Evolutionary conservation across 1,140 invertebrate species (phyloP).

Genomic region (Lerema accius): DNA sequence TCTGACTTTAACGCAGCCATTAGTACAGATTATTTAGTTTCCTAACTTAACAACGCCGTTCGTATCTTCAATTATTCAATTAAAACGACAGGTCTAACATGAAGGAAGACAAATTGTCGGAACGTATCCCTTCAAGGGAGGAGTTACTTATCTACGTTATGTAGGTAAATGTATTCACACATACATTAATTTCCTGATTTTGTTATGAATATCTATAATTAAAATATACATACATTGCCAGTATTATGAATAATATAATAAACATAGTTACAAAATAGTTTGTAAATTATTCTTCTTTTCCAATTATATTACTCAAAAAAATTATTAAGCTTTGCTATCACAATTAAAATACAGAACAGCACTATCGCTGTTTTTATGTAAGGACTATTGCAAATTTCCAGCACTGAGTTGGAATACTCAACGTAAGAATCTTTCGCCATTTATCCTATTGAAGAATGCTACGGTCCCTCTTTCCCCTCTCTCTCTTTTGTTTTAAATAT

Average conservation of each 20-base stretch:
- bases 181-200: too few relatives aligned
- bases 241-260: too few relatives aligned
- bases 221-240: too few relatives aligned
- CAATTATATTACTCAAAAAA: too few relatives aligned
- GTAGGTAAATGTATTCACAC: too few relatives aligned
- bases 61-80: slow-evolving; percentile 35
- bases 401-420: slow-evolving; percentile 17
- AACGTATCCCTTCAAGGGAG: slow-evolving; percentile 58
- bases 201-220: too few relatives aligned
- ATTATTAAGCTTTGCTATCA: neutral
- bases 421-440: slow-evolving; percentile 28
- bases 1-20: slow-evolving; percentile 18
- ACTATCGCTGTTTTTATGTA: neutral
- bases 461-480: slow-evolving; percentile 30
- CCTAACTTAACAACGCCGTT: slow-evolving; percentile 23
- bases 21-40: slow-evolving; percentile 33
- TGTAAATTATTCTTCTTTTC: too few relatives aligned
- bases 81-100: slow-evolving; percentile 44
- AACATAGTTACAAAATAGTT: too few relatives aligned
- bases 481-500: slow-evolving; percentile 68
- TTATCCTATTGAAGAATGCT: slow-evolving; percentile 40
- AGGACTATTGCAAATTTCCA: slow-evolving; percentile 21
- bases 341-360: neutral
- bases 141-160: too few relatives aligned
- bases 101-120: slow-evolving; percentile 56